phyloP scores from a whole-genome alignment of 23 tunicate species.

The Styela clava region DNA sequence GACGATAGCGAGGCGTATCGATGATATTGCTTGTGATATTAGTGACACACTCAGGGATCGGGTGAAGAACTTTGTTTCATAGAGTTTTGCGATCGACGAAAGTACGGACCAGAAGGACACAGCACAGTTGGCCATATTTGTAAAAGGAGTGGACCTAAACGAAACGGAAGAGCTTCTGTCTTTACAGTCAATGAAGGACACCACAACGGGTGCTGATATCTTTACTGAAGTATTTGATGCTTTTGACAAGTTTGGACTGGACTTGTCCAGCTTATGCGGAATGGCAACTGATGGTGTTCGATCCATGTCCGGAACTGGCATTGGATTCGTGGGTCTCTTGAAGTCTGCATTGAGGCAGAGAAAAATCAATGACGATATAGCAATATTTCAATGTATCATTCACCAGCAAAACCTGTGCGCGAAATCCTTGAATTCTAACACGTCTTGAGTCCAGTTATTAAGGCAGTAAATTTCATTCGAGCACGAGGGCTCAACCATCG shows the following conservation, averaged over 20 bases:
- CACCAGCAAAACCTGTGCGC: background rate
- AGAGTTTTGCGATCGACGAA: constrained; percentile 48
- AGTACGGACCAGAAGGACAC: constrained; percentile 36
- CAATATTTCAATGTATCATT: background rate
- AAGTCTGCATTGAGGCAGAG: constrained; percentile 28
- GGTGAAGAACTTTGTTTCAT: too few relatives aligned
- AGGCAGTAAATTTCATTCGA: constrained; percentile 42
- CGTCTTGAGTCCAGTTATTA: constrained; percentile 51
- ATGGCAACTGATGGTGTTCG: constrained; percentile 40
- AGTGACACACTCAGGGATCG: constrained; percentile 21
- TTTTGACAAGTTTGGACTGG: constrained; percentile 17
- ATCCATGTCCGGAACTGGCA: constrained; percentile 43
- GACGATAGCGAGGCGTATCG: constrained; percentile 40
- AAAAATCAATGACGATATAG: constrained; percentile 41
- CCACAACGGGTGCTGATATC: constrained; percentile 47
- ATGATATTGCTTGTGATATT: constrained; percentile 33
- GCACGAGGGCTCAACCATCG: constrained; percentile 38
- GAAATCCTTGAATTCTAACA: constrained; percentile 31
- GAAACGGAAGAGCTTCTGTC: constrained; percentile 44
- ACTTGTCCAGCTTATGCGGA: constrained; percentile 28
- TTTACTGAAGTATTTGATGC: constrained; percentile 38
- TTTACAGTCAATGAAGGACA: constrained; percentile 38
- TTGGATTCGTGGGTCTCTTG: too few relatives aligned
- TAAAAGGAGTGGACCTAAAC: constrained; percentile 36
- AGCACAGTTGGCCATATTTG: constrained; percentile 44